phyloP scores from a whole-genome alignment of 2,797 vertebrate species.

The Odontamblyopus rebecca region DNA sequence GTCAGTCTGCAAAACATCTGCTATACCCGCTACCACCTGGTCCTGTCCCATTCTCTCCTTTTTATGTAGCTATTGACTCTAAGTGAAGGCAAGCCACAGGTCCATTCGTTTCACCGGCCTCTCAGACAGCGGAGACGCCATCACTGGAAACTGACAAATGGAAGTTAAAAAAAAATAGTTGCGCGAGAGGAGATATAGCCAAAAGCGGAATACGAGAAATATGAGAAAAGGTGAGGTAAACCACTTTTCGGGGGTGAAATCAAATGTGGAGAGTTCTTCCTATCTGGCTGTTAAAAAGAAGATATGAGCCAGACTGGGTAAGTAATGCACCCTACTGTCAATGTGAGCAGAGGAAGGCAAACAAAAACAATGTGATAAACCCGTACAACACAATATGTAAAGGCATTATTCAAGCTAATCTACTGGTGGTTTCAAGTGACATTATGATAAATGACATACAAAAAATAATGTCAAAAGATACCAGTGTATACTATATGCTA shows the following conservation, averaged over 20 bases:
- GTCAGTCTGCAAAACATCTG: background rate
- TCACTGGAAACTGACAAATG: slow-evolving; percentile 63
- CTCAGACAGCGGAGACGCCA: slow-evolving; percentile 50
- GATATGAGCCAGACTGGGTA: slow-evolving; percentile 64
- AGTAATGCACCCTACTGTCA: slow-evolving; percentile 54
- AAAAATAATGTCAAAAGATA: slow-evolving; percentile 32
- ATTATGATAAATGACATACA: slow-evolving; percentile 15
- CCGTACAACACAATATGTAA: slow-evolving; percentile 15
- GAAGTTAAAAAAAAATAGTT: slow-evolving; percentile 41
- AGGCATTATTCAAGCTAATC: background rate
- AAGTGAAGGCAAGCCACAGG: slow-evolving; percentile 36
- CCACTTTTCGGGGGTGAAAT: slow-evolving; percentile 67
- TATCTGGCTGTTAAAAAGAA: slow-evolving; percentile 70
- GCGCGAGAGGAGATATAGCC: slow-evolving; percentile 11
- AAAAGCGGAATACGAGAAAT: slow-evolving; percentile 54
- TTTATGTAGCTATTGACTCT: slow-evolving; percentile 9
- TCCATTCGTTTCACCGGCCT: slow-evolving; percentile 35
- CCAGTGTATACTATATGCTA: background rate
- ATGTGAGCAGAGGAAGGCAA: slow-evolving; percentile 17
- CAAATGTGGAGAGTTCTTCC: slow-evolving; percentile 72
- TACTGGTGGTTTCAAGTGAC: slow-evolving; percentile 23
- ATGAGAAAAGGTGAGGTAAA: slow-evolving; percentile 65
- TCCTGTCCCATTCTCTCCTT: background rate
- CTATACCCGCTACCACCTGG: background rate
- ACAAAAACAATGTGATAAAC: slow-evolving; percentile 17